Base-by-base conservation (phyloP, 1,140 invertebrate species). In the Trichonephila clavipes region DNA sequence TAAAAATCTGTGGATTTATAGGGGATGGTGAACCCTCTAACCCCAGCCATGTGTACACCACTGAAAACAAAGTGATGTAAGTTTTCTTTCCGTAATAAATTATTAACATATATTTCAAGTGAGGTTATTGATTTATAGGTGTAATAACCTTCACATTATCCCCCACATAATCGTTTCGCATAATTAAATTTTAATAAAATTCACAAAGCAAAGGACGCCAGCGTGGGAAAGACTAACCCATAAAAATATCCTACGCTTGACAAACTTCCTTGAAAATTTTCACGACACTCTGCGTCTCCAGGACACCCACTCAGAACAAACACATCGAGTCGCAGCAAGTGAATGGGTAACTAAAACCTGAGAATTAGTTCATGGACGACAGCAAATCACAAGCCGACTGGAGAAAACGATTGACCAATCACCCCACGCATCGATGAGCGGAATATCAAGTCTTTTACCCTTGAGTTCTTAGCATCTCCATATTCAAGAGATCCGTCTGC, bases 361-460 rank as follows among this genome's bases (percentile, higher is more conserved):
- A 64, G 64, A 89, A 89, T 72, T 89, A 89, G 87, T 89, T 89
- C 87, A 89, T 16, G 87, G 87, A 89, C 87, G 64, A 51, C 87
- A 62, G 62, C 64, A 89, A 89, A 89, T 69, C 85, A 62, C 28
- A 64, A 87, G 5, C 34, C 58, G 12, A 12, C 85, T 64, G 28
- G 18, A 18, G 28, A 64, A 86, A 40, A 18, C 61, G 85, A 87
- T 87, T 87, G 85, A 87, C 85, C 85, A 87, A 87, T 87, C 58
- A 28, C 28, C 24, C 61, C 21, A 87, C 85, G 85, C 85, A 62
- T 87, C 85, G 85, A 64, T 64, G 61, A 18, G n/a, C 62, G 59
- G 28, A 19, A 77, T 19, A 64, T 87, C 59, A 87, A 61, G 58
- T 87, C 34, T 87, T 83, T 51, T 83, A 51, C 44, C 82, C 82